These are phyloP conservation scores for Zaprionus lineosus DNA, from an alignment of 2,888 invertebrate genomes.

Conservation along the genomic window DNA sequence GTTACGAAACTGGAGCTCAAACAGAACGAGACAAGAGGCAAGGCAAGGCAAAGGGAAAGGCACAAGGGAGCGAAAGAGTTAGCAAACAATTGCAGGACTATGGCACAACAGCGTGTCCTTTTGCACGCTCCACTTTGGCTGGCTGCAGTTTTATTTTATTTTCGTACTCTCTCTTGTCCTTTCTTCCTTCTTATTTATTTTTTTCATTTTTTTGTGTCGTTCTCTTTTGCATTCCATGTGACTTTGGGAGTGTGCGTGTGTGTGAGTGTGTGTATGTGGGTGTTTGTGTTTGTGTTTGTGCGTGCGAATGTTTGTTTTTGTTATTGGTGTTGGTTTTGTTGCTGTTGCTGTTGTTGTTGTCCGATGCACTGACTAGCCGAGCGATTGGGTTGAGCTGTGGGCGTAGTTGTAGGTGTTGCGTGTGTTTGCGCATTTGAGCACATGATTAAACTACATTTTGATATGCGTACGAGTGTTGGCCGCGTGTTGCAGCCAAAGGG, in stretches of 20 bases:
- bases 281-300: too few relatives aligned
- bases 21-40: slow-evolving; percentile 6
- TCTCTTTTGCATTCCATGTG: slow-evolving; percentile 2
- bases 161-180: slow-evolving; percentile 15
- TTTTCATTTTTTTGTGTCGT: not conserved
- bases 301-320: too few relatives aligned
- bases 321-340: slow-evolving; percentile 14
- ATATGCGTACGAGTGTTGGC: slow-evolving; percentile 27
- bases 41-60: not conserved
- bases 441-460: slow-evolving; percentile 76
- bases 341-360: slow-evolving; percentile 11
- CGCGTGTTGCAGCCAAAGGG: slow-evolving; percentile 30
- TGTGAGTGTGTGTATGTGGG: too few relatives aligned
- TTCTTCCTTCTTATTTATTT: not conserved
- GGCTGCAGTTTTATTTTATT: slow-evolving; percentile 51
- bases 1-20: slow-evolving; percentile 70
- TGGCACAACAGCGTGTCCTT: slow-evolving; percentile 27
- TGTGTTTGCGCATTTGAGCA: slow-evolving; percentile 77
- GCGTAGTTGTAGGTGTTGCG: slow-evolving; percentile 57
- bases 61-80: not conserved
- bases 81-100: not conserved
- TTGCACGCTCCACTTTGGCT: slow-evolving; percentile 51
- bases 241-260: too few relatives aligned
- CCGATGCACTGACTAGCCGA: slow-evolving; percentile 24
- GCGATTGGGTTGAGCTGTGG: slow-evolving; percentile 1